Evolutionary conservation across 2,888 invertebrate genomes (phyloP).

Genomic region (Lithophane leautieri): DNA sequence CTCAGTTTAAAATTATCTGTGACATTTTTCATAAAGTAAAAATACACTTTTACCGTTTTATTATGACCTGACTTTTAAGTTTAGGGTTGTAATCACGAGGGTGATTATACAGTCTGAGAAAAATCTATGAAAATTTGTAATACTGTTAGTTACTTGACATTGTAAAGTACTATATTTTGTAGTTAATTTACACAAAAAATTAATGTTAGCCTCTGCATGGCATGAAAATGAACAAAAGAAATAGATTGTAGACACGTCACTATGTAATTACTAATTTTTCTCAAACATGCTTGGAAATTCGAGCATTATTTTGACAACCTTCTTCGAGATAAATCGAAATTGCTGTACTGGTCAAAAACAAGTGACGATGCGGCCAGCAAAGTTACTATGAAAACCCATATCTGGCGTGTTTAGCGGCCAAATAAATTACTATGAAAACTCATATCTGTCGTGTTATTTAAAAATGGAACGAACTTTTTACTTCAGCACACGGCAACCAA

Average conservation of each 20-base stretch:
- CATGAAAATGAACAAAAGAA: constrained; percentile 13
- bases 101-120: neutral
- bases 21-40: neutral
- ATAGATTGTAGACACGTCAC: constrained; percentile 9
- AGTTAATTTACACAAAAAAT: neutral
- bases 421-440: too few relatives aligned
- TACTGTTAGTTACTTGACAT: neutral
- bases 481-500: too few relatives aligned
- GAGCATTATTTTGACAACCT: too few relatives aligned
- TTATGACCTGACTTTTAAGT: neutral
- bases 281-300: too few relatives aligned
- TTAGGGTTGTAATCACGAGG: neutral
- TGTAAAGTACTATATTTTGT: neutral
- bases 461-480: too few relatives aligned
- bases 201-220: neutral
- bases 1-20: neutral
- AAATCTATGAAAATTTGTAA: neutral
- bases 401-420: too few relatives aligned
- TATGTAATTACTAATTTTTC: too few relatives aligned
- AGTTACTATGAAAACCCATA: too few relatives aligned
- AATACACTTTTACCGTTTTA: neutral
- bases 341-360: too few relatives aligned
- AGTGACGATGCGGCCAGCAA: too few relatives aligned
- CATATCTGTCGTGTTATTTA: too few relatives aligned
- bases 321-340: too few relatives aligned